A percentile compares a stretch with the other conserved stretches of the same genome.
Evolutionary conservation across 2,797 vertebrate species (phyloP).

Genomic region (Danionella dracula): DNA sequence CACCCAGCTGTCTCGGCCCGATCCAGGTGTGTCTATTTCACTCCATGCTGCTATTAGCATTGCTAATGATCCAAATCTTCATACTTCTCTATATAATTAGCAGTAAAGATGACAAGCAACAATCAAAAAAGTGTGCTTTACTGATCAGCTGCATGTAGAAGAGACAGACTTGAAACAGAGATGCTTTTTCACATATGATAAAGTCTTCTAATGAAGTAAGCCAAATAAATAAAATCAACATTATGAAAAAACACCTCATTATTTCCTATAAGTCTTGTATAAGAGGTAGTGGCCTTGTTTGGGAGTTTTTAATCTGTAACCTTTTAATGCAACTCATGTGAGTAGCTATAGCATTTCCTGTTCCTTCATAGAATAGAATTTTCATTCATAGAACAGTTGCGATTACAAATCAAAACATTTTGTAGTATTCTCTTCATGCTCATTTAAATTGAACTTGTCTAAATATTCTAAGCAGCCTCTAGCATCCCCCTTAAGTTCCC

Average conservation of each 20-base stretch:
- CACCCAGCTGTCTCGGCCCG: constrained; percentile 48
- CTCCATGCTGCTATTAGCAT: constrained; percentile 49
- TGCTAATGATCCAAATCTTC: constrained; percentile 51
- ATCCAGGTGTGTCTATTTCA: constrained; percentile 51
- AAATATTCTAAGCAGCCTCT: not conserved
- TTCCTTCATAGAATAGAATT: too few species aligned
- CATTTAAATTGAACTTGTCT: too few species aligned
- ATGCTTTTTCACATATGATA: not conserved
- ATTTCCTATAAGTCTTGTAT: too few species aligned
- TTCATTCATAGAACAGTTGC: too few species aligned
- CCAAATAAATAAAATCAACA: not conserved
- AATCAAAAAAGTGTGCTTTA: constrained; percentile 22
- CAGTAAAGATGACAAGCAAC: constrained; percentile 43
- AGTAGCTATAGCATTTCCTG: too few species aligned
- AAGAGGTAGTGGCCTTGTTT: too few species aligned
- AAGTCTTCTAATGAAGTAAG: constrained; percentile 1
- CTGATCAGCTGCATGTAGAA: constrained; percentile 12
- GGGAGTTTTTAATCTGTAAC: too few species aligned
- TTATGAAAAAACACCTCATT: too few species aligned
- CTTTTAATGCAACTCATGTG: too few species aligned
- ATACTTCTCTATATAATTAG: constrained; percentile 52
- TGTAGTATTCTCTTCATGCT: too few species aligned
- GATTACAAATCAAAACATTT: too few species aligned
- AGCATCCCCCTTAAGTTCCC: not conserved
- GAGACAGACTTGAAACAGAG: not conserved